These are phyloP conservation scores for Lacerta bilineata DNA, from an alignment of 2,797 vertebrate species.

Conservation along the genomic window DNA sequence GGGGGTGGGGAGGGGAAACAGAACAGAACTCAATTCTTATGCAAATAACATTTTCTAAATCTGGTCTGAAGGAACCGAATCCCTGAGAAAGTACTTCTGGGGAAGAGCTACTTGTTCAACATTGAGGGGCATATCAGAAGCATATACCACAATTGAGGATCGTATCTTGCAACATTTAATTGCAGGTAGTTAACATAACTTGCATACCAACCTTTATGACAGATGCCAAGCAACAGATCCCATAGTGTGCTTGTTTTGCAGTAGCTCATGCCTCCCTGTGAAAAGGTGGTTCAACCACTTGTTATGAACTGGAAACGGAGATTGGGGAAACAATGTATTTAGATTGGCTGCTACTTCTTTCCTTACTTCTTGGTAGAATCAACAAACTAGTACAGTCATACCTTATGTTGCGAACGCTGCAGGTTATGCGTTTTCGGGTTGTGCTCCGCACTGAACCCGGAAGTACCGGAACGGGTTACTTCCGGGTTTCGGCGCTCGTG, in stretches of 20 bases:
- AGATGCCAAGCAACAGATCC: neutral
- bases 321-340: neutral
- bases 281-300: neutral
- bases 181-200: neutral
- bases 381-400: neutral
- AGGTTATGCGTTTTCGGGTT: no score
- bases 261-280: neutral
- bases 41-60: neutral
- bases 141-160: neutral
- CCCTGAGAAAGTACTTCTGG: neutral
- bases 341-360: neutral
- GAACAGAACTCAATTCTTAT: neutral
- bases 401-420: no score
- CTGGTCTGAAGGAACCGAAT: neutral
- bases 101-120: neutral
- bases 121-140: neutral
- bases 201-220: neutral
- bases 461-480: no score
- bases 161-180: neutral
- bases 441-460: no score
- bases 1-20: neutral
- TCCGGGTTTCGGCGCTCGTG: no score
- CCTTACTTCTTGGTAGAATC: neutral
- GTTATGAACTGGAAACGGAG: neutral
- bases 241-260: neutral